Evolutionary conservation across 2,888 invertebrate species (phyloP), one percentile per base, ranked within the genome.

Genomic region (Stratiomys singularior): DNA sequence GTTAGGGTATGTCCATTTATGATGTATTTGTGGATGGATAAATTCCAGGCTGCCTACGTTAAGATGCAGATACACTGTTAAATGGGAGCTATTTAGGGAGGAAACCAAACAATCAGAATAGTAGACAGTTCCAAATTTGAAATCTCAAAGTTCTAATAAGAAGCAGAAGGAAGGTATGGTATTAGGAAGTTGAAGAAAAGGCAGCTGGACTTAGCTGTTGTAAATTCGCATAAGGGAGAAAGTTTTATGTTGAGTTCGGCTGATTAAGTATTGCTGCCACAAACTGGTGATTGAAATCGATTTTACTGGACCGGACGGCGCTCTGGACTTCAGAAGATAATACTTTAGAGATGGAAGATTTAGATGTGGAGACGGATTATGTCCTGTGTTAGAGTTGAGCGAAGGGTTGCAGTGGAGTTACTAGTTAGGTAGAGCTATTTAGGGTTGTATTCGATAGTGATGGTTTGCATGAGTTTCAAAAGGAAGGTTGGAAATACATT

Each of bases 91-190:
- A 74, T 74, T 74, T 74, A 74, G 74, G 37, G 74, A 74, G 60
- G 74, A 74, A 74, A 74, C 74, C 44, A 60, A 74, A 74, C 52
- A 74, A 74, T 60, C 74, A 69, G 47, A 25, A 37, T 37, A 37
- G 25, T 46, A 69, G 69, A 69, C 25, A 69, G 69, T 69, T 21
- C 13, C 23, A 25, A 60, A 52, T 52, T 52, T 52, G 52, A 52
- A 52, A 52, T 52, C 4, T 13, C 18, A 25, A 25, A 60, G 11
- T 60, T 60, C 60, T 18, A 60, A 60, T 60, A 60, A 60, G 60
- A 60, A 52, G 15, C 52, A 52, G 18, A 52, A 18, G 52, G 52
- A 18, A 4, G 18, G 15, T 52, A 52, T 13, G 52, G 4, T 52
- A 18, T 3, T 4, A 52, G 52, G 52, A 52, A 52, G 52, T 9